Base-by-base conservation (phyloP, 92 coral and sea anemone species). In the Galaxea fascicularis region DNA sequence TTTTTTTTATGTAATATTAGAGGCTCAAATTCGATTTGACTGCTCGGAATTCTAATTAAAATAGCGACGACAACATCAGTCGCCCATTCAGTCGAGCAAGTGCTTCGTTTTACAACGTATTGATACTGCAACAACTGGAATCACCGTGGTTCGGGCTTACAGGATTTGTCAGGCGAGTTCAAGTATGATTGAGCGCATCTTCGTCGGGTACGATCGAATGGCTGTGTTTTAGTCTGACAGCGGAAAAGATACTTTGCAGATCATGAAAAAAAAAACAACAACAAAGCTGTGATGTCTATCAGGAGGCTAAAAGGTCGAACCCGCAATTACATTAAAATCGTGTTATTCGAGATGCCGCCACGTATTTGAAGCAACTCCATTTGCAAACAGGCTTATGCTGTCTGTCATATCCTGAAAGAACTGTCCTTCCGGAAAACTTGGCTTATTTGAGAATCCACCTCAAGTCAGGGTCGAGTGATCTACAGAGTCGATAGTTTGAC, bases 241-340 rank as follows among this genome's bases (percentile, higher is more conserved):
- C 53, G 46, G 49, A 78, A 64, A 78, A 63, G 80, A 59, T 77
- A 77, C 72, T 77, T 77, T 62, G 10, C 71, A 63, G 71, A 20
- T 10, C 60, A 44, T n/a, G n/a, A n/a, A n/a, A n/a, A n/a, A 31
- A 41, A 22, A 27, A 28, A 62, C 29, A 35, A 22, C 26, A 71
- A 71, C 60, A 71, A 74, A 30, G 79, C 46, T 8, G 65, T 7
- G 27, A 27, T 39, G 56, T 78, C 22, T 28, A 26, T 74, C 65
- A 27, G 65, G 56, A 78, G 83, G 83, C 73, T 45, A 78, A 78
- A 45, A 78, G 83, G 83, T 78, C 83, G 60, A 20, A 29, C 11
- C 14, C 27, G 70, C 73, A 78, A 78, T 45, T 22, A 62, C 22
- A 39, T 3, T 77, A 77, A n/a, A n/a, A 62, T 77, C 82, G 71